phyloP scores from a whole-genome alignment of 2,797 vertebrate species.

The Loriculus beryllinus region DNA sequence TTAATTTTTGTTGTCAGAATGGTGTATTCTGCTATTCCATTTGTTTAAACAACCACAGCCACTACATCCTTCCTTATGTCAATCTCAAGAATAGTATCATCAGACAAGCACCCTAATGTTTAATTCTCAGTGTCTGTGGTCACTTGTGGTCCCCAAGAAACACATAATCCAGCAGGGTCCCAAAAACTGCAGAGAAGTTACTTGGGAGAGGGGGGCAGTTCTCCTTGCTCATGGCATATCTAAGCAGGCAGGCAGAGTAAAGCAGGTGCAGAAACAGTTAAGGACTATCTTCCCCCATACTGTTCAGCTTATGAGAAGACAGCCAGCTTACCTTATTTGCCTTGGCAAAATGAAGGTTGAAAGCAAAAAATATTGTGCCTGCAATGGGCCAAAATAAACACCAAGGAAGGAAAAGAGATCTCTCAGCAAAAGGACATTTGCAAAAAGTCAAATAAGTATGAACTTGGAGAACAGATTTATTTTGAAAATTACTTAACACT shows the following conservation, averaged over 20 bases:
- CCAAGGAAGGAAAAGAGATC: neutral
- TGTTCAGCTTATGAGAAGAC: neutral
- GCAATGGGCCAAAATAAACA: slow-evolving; percentile 41
- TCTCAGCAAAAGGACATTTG: neutral
- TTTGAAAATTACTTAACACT: neutral
- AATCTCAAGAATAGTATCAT: neutral
- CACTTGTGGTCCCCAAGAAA: neutral
- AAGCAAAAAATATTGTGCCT: slow-evolving; percentile 12
- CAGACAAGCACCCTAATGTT: neutral
- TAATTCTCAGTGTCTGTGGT: neutral
- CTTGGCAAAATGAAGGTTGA: slow-evolving; percentile 15
- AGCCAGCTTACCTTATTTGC: slow-evolving; percentile 10
- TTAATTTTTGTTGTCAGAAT: neutral
- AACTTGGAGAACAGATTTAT: neutral
- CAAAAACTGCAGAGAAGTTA: neutral
- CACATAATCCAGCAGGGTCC: neutral
- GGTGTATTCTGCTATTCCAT: neutral
- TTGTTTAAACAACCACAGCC: neutral
- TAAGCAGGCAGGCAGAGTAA: neutral
- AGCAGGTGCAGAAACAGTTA: neutral
- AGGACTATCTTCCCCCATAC: neutral
- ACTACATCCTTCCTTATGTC: neutral
- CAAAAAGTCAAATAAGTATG: neutral
- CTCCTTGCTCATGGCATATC: neutral
- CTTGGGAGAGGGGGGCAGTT: neutral